Evolutionary conservation across 2,888 invertebrate genomes (phyloP).

Genomic region (Ennomos fuscantarius): DNA sequence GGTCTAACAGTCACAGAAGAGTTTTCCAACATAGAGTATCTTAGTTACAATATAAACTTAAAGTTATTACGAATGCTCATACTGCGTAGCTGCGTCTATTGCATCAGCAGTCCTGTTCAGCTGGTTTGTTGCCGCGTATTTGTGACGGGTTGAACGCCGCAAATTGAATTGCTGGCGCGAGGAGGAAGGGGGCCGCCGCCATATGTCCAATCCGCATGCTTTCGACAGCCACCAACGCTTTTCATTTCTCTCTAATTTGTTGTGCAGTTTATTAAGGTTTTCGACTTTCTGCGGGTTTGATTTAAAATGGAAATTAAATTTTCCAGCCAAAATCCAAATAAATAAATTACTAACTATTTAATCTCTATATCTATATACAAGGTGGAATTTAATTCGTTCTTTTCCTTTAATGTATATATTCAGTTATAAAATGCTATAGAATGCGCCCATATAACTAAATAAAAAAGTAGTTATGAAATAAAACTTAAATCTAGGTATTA

Average conservation of each 20-base stretch:
- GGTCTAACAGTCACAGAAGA: no score
- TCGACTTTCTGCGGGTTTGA: conserved; percentile 19
- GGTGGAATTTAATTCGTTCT: no score
- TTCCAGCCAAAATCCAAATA: no score
- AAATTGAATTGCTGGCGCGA: conserved; percentile 45
- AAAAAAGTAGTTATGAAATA: no score
- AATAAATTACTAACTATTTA: no score
- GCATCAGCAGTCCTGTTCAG: neutral
- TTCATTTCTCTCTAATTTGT: conserved; percentile 43
- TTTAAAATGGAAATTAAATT: conserved; percentile 13
- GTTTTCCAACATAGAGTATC: no score
- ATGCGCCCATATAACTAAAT: no score
- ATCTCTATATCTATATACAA: no score
- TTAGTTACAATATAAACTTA: no score
- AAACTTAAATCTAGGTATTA: no score
- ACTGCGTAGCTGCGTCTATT: neutral
- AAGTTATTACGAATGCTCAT: neutral
- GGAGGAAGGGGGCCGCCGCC: conserved; percentile 21
- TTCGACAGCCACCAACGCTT: conserved; percentile 40
- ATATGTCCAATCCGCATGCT: conserved; percentile 39
- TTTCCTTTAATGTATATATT: no score
- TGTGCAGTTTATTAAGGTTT: conserved; percentile 30
- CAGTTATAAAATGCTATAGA: no score
- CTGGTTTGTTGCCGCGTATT: conserved; percentile 36
- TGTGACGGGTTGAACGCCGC: conserved; percentile 40